Evolutionary conservation across 2,888 invertebrate species (phyloP).

Genomic region (Amphipyra tragopoginis): DNA sequence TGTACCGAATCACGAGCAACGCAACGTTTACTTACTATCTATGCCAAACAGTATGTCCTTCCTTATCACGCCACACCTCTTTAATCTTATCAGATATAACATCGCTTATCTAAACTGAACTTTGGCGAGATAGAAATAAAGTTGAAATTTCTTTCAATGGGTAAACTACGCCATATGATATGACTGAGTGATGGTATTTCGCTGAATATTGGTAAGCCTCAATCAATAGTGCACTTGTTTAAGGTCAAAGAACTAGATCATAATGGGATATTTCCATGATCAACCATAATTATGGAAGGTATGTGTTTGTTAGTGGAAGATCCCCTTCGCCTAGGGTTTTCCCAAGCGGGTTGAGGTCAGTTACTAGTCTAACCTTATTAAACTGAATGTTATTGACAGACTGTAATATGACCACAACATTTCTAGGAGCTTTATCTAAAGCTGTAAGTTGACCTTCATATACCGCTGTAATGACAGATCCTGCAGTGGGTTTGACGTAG

Average conservation of each 20-base stretch:
- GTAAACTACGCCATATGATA: constrained; percentile 18
- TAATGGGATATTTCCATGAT: constrained; percentile 15
- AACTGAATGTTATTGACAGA: not conserved
- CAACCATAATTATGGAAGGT: constrained; percentile 20
- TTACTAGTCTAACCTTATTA: not conserved
- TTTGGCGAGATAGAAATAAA: not conserved
- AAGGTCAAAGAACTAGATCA: constrained; percentile 38
- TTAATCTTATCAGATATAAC: constrained; percentile 35
- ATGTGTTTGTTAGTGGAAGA: constrained; percentile 5
- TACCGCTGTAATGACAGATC: no score
- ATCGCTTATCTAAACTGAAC: constrained; percentile 12
- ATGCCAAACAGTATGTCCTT: constrained; percentile 26
- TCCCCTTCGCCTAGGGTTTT: not conserved
- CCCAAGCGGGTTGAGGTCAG: not conserved
- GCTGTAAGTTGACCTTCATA: no score
- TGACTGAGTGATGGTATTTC: constrained; percentile 15
- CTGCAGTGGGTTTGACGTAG: no score
- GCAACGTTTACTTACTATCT: constrained; percentile 4
- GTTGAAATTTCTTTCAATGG: not conserved
- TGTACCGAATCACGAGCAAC: not conserved
- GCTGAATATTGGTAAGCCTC: constrained; percentile 14
- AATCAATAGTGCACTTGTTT: constrained; percentile 24
- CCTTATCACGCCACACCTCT: constrained; percentile 43
- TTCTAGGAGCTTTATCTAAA: no score
- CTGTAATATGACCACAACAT: no score